Conservation (phyloP, 2,113 vertebrate species). For the Ciconia boyciana region DNA sequence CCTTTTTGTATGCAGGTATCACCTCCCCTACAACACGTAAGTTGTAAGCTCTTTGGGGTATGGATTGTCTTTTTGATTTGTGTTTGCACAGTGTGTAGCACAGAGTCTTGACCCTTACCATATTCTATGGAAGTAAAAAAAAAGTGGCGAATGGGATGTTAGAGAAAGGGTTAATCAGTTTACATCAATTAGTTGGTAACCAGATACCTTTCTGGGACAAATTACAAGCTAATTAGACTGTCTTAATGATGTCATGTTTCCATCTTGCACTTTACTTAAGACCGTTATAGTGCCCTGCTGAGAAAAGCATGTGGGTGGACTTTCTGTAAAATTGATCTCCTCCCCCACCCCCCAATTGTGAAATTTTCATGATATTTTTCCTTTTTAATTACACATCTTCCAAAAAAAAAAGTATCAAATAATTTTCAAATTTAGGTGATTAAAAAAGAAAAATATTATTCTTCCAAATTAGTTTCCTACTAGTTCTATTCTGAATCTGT, state of each 20-base stretch:
- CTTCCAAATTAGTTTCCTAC: not conserved
- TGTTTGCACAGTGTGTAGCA: slow-evolving; percentile 36
- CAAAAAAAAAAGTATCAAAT: not conserved
- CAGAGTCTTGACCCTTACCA: slow-evolving; percentile 41
- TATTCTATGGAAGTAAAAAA: slow-evolving; percentile 24
- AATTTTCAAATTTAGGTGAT: not conserved
- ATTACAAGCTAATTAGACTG: slow-evolving; percentile 56
- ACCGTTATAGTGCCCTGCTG: not conserved
- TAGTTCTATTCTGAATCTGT: not conserved
- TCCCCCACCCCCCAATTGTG: not conserved
- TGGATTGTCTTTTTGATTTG: slow-evolving; percentile 37
- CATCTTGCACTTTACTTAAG: slow-evolving; percentile 54
- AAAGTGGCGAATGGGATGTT: slow-evolving; percentile 10
- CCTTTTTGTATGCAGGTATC: slow-evolving; percentile 44
- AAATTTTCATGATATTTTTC: not conserved
- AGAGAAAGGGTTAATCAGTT: slow-evolving; percentile 60
- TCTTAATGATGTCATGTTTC: slow-evolving; percentile 59
- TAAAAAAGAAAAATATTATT: not conserved
- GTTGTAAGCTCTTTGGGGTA: not conserved
- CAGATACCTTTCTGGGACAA: slow-evolving; percentile 47
- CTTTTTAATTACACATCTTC: not conserved
- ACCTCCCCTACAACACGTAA: not conserved
- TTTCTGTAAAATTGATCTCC: not conserved
- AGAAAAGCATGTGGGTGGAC: not conserved
- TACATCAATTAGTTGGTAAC: slow-evolving; percentile 59